Conservation (phyloP, 2,113 vertebrate genomes). For the Dendropsophus ebraccatus region DNA sequence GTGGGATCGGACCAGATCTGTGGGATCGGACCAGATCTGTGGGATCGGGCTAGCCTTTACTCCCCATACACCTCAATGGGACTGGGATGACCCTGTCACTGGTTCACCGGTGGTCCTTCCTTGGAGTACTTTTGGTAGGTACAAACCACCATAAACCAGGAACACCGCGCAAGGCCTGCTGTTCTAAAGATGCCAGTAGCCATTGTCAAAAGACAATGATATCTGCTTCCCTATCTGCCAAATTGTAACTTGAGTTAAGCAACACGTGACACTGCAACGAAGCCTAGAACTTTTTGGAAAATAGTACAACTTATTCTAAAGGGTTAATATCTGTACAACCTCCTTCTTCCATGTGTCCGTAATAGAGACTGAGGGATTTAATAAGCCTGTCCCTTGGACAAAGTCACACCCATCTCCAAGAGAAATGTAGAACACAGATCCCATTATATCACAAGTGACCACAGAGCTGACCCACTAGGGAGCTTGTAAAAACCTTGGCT, state of each 20-base stretch:
- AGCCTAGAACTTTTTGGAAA: background rate
- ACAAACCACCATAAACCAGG: too few relatives aligned
- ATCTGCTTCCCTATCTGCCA: too few relatives aligned
- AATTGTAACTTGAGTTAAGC: background rate
- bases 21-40: too few relatives aligned
- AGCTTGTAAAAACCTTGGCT: slow-evolving; percentile 52
- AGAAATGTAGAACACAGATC: slow-evolving; percentile 39
- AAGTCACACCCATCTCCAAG: slow-evolving; percentile 39
- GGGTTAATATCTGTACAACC: slow-evolving; percentile 3
- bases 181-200: too few relatives aligned
- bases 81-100: too few relatives aligned
- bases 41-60: too few relatives aligned
- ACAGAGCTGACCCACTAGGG: slow-evolving; percentile 53
- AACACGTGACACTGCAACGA: background rate
- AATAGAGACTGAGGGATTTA: slow-evolving; percentile 24
- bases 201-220: too few relatives aligned
- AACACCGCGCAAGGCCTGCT: too few relatives aligned
- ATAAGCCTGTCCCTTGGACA: slow-evolving; percentile 26
- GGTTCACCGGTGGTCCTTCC: too few relatives aligned
- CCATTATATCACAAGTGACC: slow-evolving; percentile 54
- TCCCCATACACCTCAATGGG: too few relatives aligned
- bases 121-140: too few relatives aligned
- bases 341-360: background rate
- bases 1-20: too few relatives aligned
- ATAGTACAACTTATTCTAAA: background rate